Evolutionary conservation across 2,113 vertebrate genomes (phyloP), one percentile per base, ranked within the genome.

Genomic region (Onychorhynchus coronatus): DNA sequence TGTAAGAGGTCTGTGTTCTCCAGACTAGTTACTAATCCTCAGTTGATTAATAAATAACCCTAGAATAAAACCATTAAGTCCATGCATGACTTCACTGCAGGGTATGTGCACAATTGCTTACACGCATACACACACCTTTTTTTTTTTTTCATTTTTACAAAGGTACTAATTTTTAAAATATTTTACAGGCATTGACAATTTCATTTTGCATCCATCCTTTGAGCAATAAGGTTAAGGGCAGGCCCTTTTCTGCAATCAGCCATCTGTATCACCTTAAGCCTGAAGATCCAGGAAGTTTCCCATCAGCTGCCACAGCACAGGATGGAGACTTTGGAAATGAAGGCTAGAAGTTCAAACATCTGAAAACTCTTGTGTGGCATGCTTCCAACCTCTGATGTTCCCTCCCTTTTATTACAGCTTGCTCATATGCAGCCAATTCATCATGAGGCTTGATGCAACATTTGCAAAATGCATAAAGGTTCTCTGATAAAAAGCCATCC

Each of bases 401-500:
- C 23, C 25, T 93, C 27, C 12, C 33, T 77, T 85, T 79, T 91
- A 46, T 65, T 2, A 2, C 7, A 2, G 71, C 28, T 82, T 91
- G 44, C 22, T 80, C 23, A 14, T 21, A 81, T 4, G 23, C 33
- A 77, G 47, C 8, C 27, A 62, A 58, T 82, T 91, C 30, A 62
- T 62, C 39, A 18, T 72, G 16, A 95, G 44, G 20, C 25, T 76
- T 95, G 71, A 88, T 0, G 1, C 41, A 96, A 79, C 74, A 80
- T 88, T 88, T 76, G 24, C 67, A 91, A 80, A 88, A 65, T 7
- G 33, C 39, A 39, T 12, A 80, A 39, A 71, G 21, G 39, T 67
- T 39, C 25, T 73, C 41, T 78, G 77, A 85, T 58, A 79, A 88
- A 94, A 94, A 82, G 50, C 17, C 28, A 87, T 72, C 17, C 30